Evolutionary conservation across 2,113 vertebrate species (phyloP), one percentile per base, ranked within the genome.

Genomic region (Platycercus adscitus): DNA sequence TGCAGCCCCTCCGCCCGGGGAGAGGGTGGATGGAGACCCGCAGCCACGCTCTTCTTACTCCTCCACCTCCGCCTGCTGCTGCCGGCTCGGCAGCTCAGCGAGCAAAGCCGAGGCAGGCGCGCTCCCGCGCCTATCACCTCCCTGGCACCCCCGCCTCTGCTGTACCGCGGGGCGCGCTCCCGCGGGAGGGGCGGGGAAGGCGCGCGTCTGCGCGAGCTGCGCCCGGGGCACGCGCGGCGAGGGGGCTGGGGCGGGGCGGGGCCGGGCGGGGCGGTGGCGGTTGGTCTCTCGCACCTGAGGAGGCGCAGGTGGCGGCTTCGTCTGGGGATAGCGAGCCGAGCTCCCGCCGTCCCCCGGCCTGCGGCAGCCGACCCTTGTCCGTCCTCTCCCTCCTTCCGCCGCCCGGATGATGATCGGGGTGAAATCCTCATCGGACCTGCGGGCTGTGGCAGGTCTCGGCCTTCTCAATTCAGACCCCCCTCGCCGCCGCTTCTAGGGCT

Each of bases 341-440:
- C 11, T 13, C 6, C 49, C 0, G 25, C 17, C 3, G 24, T 2
- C 9, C 31, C 5, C 21, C 9, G 19, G 8, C 55, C 52, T 2
- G 55, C 15, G 7, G 25, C 4, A 33, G 24, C 28, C 23, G 23
- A 19, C 43, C 10, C 29, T 3, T 13, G 46, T 10, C 50, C 16
- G 13, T 8, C 31, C 21, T 8, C 52, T 39, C 39, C 39, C 11
- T 23, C 7, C 6, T 21, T 25, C 33, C 28, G 16, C 58, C 49
- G 0, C 31, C 21, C 5, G 11, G 11, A 5, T 13, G 2, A 3
- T 18, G 28, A 18, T 1, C 7, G 2, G 11, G 7, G 1, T 15
- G 4, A 23, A 23, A 4, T 6, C 20, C 8, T 7, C 37, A 0
- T 1, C 4, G 35, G 47, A 39, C 52, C 28, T 50, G 69, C 37